Evolutionary conservation across 2,113 vertebrate species (phyloP).

Genomic region (Azemiops feae): DNA sequence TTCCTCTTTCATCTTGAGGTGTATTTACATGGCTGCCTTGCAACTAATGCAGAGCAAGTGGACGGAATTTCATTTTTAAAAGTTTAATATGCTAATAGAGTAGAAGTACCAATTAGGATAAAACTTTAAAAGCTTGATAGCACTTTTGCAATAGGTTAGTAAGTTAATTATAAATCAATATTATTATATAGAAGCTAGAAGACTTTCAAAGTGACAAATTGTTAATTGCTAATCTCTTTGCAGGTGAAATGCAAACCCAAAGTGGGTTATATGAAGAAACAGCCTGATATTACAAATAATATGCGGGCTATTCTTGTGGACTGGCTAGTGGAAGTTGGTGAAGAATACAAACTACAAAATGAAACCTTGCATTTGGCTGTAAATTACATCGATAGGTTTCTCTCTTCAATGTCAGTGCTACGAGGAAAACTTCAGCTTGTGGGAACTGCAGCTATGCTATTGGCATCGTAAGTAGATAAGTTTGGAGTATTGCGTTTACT

Average conservation of each 20-base stretch:
- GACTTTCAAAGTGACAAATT: background rate
- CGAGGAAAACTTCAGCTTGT: conserved; percentile 97
- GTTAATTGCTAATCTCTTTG: background rate
- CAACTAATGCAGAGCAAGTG: background rate
- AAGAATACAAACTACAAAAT: conserved; percentile 96
- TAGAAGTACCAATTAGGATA: background rate
- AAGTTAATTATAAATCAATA: background rate
- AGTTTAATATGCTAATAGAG: background rate
- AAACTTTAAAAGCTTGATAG: background rate
- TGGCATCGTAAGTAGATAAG: conserved; percentile 88
- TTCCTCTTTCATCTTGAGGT: background rate
- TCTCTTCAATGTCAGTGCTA: conserved; percentile 97
- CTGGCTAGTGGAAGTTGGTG: conserved; percentile 98
- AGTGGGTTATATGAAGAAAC: conserved; percentile 94
- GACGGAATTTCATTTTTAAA: background rate
- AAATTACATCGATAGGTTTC: conserved; percentile 97
- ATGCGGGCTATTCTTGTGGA: conserved; percentile 98
- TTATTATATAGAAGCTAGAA: background rate
- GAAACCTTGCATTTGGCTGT: conserved; percentile 95
- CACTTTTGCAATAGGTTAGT: too few species aligned
- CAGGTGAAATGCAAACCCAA: conserved; percentile 91
- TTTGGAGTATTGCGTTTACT: background rate
- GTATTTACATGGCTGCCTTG: background rate
- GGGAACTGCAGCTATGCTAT: conserved; percentile 95
- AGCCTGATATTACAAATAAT: conserved; percentile 94